phyloP scores from a whole-genome alignment of 2,888 invertebrate species.

The Oxycera nigricornis region DNA sequence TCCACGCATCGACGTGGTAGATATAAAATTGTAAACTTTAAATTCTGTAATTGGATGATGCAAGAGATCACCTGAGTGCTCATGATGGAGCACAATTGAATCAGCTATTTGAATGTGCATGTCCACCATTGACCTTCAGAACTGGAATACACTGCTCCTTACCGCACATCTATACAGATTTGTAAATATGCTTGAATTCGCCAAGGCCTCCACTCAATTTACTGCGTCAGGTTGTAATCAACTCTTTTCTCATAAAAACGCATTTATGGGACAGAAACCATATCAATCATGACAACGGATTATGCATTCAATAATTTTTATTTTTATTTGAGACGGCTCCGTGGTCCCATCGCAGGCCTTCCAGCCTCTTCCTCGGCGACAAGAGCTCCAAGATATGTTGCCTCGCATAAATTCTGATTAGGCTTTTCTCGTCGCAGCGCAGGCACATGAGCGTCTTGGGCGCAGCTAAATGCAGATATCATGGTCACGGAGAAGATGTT shows the following conservation, averaged over 20 bases:
- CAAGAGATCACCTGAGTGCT: too few relatives aligned
- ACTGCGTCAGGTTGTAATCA: neutral
- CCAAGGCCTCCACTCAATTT: neutral
- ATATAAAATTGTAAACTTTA: too few relatives aligned
- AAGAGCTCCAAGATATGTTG: constrained; percentile 1
- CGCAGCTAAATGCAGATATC: neutral
- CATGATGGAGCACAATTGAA: too few relatives aligned
- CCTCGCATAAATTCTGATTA: constrained; percentile 14
- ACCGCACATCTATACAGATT: too few relatives aligned
- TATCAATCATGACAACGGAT: constrained; percentile 18
- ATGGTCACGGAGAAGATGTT: constrained; percentile 31
- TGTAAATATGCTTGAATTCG: too few relatives aligned
- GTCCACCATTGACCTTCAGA: too few relatives aligned
- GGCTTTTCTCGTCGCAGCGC: neutral
- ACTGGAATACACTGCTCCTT: too few relatives aligned
- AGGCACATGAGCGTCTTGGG: neutral
- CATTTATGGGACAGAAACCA: neutral
- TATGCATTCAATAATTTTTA: constrained; percentile 23
- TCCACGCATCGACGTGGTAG: too few relatives aligned
- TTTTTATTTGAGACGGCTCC: neutral
- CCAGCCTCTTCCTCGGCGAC: neutral
- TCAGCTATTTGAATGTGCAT: too few relatives aligned
- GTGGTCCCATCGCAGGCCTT: neutral
- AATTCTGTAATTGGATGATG: too few relatives aligned
- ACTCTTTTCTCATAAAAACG: neutral